Evolutionary conservation across 2,888 invertebrate species (phyloP), one percentile per base, ranked within the genome.

Genomic region (Dendrolimus houi): DNA sequence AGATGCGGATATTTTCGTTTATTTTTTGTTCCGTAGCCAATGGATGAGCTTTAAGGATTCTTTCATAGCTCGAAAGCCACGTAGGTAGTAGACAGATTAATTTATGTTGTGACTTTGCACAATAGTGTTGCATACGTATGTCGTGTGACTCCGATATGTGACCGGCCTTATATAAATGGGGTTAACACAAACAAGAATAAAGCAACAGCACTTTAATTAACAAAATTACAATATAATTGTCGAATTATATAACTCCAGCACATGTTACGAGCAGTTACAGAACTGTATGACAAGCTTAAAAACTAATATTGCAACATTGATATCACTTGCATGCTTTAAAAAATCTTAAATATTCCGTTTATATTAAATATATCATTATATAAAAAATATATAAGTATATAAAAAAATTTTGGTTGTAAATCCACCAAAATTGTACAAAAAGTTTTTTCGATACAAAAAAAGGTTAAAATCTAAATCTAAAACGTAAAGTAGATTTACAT

Each of bases 191-290:
- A 77, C 65, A 69, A 68, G 61, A 53, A 62, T 63, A 77, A 88
- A 89, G 89, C 89, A 88, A 87, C 85, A 87, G 84, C 79, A 70
- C 80, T 87, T 89, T 88, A 88, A 83, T 83, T 83, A 87, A 84
- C 83, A 82, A 83, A 78, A 79, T 78, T 78, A 81, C 72, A 83
- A 74, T 73, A 73, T 63, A 69, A 72, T 77, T 68, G 60, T 69
- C 69, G 66, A 71, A 71, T 64, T 68, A 67, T 68, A 73, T 69
- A 68, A 62, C 58, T 42, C 57, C 63, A 72, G 69, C 53, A 58
- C 42, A 55, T 53, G 14, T 53, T 40, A 55, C 56, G 57, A 61
- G 53, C 58, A 56, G 58, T 40, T 40, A 55, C 58, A 58, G 53
- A 58, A 53, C 55, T 54, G 54, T 54, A 71, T 66, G 68, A 64